These are phyloP conservation scores for Tinea pellionella DNA, from an alignment of 2,888 invertebrate genomes.

Conservation along the genomic window DNA sequence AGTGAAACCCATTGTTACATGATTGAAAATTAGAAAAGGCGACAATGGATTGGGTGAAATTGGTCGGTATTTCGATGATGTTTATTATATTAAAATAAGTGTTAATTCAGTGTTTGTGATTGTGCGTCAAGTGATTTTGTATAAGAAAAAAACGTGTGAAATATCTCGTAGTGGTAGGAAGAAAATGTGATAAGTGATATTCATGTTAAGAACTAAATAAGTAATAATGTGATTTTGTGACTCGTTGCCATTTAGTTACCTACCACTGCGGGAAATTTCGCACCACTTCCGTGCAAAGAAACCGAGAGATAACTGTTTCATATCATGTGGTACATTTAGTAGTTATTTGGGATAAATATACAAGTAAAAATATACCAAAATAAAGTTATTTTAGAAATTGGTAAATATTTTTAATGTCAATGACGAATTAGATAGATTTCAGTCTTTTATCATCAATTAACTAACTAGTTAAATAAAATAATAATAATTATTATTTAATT, in stretches of 20 bases:
- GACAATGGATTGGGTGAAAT: conserved; percentile 65
- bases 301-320: neutral
- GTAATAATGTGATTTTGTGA: neutral
- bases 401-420: no score
- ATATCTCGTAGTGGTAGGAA: conserved; percentile 3
- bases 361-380: no score
- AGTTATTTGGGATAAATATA: no score
- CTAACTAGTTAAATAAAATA: no score
- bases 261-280: neutral
- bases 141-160: neutral
- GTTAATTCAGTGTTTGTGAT: neutral
- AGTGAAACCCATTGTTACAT: conserved; percentile 9
- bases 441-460: no score
- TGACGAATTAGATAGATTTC: no score
- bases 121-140: neutral
- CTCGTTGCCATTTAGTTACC: neutral
- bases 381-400: no score
- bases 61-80: conserved; percentile 54
- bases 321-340: no score
- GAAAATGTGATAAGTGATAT: neutral
- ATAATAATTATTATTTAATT: no score
- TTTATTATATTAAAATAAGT: neutral
- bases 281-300: neutral
- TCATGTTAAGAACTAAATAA: neutral
- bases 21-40: conserved; percentile 24